phyloP scores from a whole-genome alignment of 2,797 vertebrate genomes.

The Sebastiscus albofasciatus region DNA sequence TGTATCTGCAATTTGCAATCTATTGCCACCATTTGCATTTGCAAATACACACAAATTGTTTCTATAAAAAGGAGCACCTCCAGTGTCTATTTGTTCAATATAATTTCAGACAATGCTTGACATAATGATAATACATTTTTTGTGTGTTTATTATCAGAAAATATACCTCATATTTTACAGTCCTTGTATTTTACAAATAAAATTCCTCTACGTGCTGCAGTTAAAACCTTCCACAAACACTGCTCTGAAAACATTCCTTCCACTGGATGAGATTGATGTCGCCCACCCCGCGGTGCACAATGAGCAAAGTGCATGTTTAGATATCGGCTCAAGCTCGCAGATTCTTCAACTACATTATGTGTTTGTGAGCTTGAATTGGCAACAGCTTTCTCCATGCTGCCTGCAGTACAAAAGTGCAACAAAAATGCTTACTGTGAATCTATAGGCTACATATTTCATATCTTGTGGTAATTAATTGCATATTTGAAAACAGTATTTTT shows the following conservation, averaged over 20 bases:
- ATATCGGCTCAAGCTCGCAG: background rate
- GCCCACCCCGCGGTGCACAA: background rate
- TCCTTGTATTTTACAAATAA: background rate
- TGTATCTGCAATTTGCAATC: background rate
- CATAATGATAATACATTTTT: background rate
- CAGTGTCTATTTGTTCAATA: background rate
- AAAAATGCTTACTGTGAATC: background rate
- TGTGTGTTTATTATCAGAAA: background rate
- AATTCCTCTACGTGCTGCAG: background rate
- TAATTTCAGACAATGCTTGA: background rate
- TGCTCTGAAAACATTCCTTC: background rate
- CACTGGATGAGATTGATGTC: background rate
- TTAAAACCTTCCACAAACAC: background rate
- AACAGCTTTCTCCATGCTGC: background rate
- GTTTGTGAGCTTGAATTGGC: background rate
- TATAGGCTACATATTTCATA: background rate
- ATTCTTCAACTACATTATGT: background rate
- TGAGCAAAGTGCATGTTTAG: background rate
- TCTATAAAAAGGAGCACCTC: background rate
- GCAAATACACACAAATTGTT: background rate
- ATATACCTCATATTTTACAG: background rate
- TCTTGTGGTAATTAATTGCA: background rate
- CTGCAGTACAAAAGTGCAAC: background rate
- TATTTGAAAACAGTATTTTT: constrained; percentile 6
- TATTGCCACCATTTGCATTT: background rate